Evolutionary conservation across 2,888 invertebrate genomes (phyloP), one percentile per base, ranked within the genome.

Genomic region (Crematogaster levior): DNA sequence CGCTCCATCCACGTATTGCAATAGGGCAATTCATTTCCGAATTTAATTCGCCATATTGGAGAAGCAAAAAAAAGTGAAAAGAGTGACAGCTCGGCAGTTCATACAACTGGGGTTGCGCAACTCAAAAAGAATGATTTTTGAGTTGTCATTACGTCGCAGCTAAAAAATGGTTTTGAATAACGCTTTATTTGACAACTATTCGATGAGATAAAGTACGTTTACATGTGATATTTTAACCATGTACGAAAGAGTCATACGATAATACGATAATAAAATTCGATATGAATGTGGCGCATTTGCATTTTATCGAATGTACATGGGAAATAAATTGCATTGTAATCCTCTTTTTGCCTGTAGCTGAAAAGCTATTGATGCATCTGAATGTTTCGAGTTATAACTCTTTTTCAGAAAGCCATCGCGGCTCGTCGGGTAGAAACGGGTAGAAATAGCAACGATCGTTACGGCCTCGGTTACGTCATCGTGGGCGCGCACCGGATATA

Each of bases 11-110:
- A n/a, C n/a, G 53, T 60, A 73, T 80, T 74, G 80, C 74, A 48
- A 80, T 51, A 80, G 80, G 15, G 46, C 80, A 66, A 80, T 80
- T 80, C 51, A 74, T 80, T 80, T 60, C 51, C 61, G 74, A 73
- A 80, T 40, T 74, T 77, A 77, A 70, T 56, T 77, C 34, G 34
- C 24, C 56, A 56, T 77, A 79, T 79, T 37, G 56, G 24, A 75
- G 21, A 65, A 46, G 30, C 3, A 56, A 53, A 65, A 68, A 56
- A 43, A 43, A 43, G 21, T 46, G 77, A 43, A 56, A 68, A 43
- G 24, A 51, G 6, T 18, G 75, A 65, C 66, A 65, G 66, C 40
- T 75, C 4, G 24, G 37, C 30, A 24, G 37, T 75, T 75, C 37
- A 5, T 65, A 66, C 66, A 51, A 65, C n/a, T n/a, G 37, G 66